These are phyloP conservation scores for Pseudolycoriella hygida DNA, from an alignment of 2,888 invertebrate species.

Conservation along the genomic window DNA sequence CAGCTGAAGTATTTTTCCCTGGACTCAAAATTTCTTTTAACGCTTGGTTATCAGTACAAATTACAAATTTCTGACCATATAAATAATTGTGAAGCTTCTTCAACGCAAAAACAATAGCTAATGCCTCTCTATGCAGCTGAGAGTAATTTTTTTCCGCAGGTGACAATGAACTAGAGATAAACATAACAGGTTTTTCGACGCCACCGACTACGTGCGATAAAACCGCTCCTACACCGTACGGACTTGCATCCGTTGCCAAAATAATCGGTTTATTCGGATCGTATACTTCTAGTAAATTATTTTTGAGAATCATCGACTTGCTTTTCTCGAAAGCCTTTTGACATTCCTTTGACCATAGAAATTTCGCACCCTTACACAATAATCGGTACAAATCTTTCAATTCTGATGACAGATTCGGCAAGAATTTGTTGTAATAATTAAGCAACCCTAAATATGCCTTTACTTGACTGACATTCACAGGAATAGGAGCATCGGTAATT, in stretches of 20 bases:
- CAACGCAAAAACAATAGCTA: too few relatives aligned
- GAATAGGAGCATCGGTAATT: neutral
- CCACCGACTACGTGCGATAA: too few relatives aligned
- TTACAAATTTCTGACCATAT: slow-evolving; percentile 5
- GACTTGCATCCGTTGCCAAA: too few relatives aligned
- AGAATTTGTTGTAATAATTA: neutral
- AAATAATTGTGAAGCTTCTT: slow-evolving; percentile 8
- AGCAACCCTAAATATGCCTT: slow-evolving; percentile 1
- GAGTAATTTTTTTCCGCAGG: neutral
- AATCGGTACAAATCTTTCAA: neutral
- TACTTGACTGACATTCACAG: neutral
- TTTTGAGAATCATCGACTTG: too few relatives aligned
- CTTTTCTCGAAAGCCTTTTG: too few relatives aligned
- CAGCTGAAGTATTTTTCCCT: neutral
- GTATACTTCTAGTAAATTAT: too few relatives aligned
- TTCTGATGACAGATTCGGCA: neutral
- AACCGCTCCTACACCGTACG: too few relatives aligned
- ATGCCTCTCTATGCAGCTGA: neutral
- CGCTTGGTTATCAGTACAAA: slow-evolving; percentile 5
- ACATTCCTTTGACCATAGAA: neutral
- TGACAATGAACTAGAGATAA: neutral
- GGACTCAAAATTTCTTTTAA: slow-evolving; percentile 1
- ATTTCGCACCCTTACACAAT: neutral
- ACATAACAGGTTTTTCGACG: neutral
- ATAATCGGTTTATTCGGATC: too few relatives aligned